Evolutionary conservation across 2,888 invertebrate genomes (phyloP).

Genomic region (Stictocephala bisonia): DNA sequence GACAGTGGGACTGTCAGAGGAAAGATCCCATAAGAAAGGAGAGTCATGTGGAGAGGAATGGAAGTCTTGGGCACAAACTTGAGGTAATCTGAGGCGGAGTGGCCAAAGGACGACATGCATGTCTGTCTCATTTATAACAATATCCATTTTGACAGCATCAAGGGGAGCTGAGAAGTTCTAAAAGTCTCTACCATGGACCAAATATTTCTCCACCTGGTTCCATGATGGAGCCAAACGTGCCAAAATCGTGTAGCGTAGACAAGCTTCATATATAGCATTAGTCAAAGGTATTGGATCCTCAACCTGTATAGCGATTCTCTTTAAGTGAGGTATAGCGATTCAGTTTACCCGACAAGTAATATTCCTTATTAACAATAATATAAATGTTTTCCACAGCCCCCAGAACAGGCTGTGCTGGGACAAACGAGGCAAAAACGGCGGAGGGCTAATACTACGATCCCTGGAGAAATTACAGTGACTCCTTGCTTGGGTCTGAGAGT

Average conservation of each 20-base stretch:
- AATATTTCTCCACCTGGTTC: slow-evolving; percentile 57
- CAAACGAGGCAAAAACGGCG: too few species aligned
- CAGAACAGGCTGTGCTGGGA: too few species aligned
- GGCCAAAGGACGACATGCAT: slow-evolving; percentile 40
- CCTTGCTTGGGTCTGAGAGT: too few species aligned
- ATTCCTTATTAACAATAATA: slow-evolving; percentile 38
- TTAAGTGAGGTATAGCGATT: too few species aligned
- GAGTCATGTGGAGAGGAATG: background rate
- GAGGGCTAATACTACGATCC: too few species aligned
- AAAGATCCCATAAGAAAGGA: slow-evolving; percentile 29
- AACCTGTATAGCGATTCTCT: too few species aligned
- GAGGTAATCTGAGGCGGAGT: slow-evolving; percentile 26
- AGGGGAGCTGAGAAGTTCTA: slow-evolving; percentile 46
- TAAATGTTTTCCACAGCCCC: slow-evolving; percentile 43
- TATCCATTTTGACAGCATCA: slow-evolving; percentile 55
- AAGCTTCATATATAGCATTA: slow-evolving; percentile 54
- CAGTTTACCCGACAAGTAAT: slow-evolving; percentile 31
- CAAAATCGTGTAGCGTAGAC: slow-evolving; percentile 56
- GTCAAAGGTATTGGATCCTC: slow-evolving; percentile 38
- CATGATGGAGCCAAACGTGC: slow-evolving; percentile 58
- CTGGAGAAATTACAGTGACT: too few species aligned
- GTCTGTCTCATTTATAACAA: slow-evolving; percentile 51
- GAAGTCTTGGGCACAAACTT: slow-evolving; percentile 26
- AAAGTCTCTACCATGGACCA: slow-evolving; percentile 58
- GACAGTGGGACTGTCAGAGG: slow-evolving; percentile 47